Percentiles rank a stretch among this genome's conserved stretches.
These are phyloP conservation scores for Pseudotriccus pelzelni DNA, from an alignment of 2,797 vertebrate species.

Conservation along the genomic window DNA sequence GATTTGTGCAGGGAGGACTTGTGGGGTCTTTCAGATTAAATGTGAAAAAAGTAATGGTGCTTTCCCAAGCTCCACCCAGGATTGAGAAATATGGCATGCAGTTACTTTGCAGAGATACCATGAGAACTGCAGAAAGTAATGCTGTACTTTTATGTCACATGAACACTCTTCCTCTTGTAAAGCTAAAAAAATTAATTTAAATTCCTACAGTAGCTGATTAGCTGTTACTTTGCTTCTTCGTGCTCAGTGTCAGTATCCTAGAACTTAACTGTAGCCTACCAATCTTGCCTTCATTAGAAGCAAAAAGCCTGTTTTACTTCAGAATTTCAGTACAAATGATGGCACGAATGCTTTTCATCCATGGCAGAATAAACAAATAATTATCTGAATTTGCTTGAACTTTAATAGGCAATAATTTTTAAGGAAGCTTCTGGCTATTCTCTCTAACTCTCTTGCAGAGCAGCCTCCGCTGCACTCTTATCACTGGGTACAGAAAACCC, in stretches of 20 bases:
- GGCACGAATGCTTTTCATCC: neutral
- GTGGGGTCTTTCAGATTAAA: neutral
- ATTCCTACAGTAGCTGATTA: neutral
- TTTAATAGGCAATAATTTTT: conserved; percentile 2
- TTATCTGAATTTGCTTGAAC: neutral
- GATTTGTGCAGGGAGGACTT: neutral
- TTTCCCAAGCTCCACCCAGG: conserved; percentile 53
- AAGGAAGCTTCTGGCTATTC: neutral
- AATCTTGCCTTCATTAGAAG: neutral
- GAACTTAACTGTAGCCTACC: neutral
- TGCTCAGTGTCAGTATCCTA: neutral
- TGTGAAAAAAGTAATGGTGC: conserved; percentile 19
- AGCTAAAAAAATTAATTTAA: neutral
- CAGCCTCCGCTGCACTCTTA: neutral
- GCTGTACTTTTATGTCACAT: conserved; percentile 38
- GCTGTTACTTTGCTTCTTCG: neutral
- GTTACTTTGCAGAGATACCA: conserved; percentile 35
- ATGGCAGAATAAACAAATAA: neutral
- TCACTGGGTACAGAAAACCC: accelerated
- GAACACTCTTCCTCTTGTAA: conserved; percentile 53
- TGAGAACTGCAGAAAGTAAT: conserved; percentile 31
- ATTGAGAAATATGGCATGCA: conserved; percentile 21
- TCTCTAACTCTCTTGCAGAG: neutral
- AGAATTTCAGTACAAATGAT: neutral
- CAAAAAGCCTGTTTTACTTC: neutral